Evolutionary conservation across 2,888 invertebrate species (phyloP), one percentile per base, ranked within the genome.

Genomic region (Eucera pruinosa): DNA sequence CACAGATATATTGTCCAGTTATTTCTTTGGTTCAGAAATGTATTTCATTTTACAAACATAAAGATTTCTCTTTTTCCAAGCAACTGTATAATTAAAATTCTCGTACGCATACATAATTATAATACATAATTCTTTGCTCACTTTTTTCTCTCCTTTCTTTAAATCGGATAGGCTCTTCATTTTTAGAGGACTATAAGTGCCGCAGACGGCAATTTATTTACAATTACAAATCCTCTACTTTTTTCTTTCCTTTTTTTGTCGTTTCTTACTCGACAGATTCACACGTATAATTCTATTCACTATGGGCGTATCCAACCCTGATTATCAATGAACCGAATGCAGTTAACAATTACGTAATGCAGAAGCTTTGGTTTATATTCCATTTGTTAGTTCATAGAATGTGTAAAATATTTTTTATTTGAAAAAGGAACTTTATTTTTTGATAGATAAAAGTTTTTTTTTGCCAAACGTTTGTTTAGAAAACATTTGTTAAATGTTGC

Each of bases 141-240:
- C n/a, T 33, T 3, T n/a, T 23, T 9, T 33, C 2, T 27, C 39
- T n/a, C n/a, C n/a, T n/a, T 41, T 33, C 15, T 9, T n/a, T 43
- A 39, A 23, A 43, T 50, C 15, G 7, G 39, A 41, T 50, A 68
- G 57, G 52, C 47, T 64, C 41, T 15, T 62, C 61, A 39, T 58
- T 52, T 68, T 64, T 33, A 50, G 52, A 62, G 50, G 57, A 77
- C 68, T 75, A 75, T 62, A 58, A 75, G 47, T 62, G 68, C 61
- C 68, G 68, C 45, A 52, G 30, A 58, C 69, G 75, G 52, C 36
- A 39, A 54, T 74, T 75, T 76, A 76, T 77, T 64, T 77, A 68
- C 68, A 76, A 45, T 41, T 77, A 73, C 65, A 62, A 52, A 25
- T 13, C 41, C 61, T 68, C 68, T 50, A 69, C 62, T n/a, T 3